Evolutionary conservation across 2,797 vertebrate species (phyloP).

Genomic region (Scolopax rusticola): DNA sequence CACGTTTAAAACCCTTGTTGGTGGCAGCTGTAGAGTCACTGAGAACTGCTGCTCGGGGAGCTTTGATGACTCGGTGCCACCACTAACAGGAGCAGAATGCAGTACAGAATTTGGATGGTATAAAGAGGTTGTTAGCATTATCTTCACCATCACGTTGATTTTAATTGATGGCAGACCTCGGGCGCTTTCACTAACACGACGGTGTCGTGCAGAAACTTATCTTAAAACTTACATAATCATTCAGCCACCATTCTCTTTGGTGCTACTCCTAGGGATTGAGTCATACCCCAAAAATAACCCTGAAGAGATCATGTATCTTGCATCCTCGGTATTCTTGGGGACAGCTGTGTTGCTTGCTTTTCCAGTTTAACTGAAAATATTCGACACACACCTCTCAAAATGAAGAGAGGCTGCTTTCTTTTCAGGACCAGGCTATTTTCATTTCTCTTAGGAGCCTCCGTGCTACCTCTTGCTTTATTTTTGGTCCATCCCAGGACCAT

Average conservation of each 20-base stretch:
- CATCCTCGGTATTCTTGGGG: background rate
- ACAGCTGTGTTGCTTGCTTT: background rate
- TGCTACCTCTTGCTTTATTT: background rate
- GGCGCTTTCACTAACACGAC: background rate
- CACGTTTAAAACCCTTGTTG: background rate
- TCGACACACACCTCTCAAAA: background rate
- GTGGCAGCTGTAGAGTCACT: background rate
- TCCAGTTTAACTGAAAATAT: background rate
- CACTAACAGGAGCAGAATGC: background rate
- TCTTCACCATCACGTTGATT: background rate
- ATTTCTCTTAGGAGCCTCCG: background rate
- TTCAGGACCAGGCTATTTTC: background rate
- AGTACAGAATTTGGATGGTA: background rate
- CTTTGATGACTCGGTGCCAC: background rate
- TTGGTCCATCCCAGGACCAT: background rate
- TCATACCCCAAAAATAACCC: conserved; percentile 8
- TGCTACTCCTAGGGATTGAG: background rate
- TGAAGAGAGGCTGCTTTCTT: background rate
- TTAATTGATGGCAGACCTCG: background rate
- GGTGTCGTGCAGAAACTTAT: background rate
- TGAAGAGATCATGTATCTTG: background rate
- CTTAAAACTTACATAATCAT: conserved; percentile 6
- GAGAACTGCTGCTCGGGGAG: background rate
- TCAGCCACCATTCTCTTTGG: background rate
- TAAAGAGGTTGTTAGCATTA: background rate